Percentiles rank a stretch among this genome's conserved stretches.
phyloP scores from a whole-genome alignment of 2,888 invertebrate genomes.

The Ceraclea dissimilis region DNA sequence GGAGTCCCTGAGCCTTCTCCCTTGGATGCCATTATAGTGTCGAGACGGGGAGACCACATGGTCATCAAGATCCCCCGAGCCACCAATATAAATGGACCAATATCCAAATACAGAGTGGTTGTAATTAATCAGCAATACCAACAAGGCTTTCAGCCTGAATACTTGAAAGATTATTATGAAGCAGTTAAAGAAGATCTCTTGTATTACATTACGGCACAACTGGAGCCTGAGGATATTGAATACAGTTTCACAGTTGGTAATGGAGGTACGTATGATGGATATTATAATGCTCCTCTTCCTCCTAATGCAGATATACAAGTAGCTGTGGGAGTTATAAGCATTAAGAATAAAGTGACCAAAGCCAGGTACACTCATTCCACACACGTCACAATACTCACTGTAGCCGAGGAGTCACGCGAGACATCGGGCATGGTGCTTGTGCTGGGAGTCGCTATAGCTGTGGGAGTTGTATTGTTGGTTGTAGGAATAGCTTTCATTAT shows the following conservation, averaged over 20 bases:
- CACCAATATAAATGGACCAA: constrained; percentile 69
- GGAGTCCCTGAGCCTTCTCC: constrained; percentile 67
- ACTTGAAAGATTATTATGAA: constrained; percentile 56
- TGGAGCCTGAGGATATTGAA: constrained; percentile 57
- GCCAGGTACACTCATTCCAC: constrained; percentile 55
- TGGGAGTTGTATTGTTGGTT: constrained; percentile 62
- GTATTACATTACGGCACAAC: constrained; percentile 78
- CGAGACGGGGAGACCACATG: constrained; percentile 54
- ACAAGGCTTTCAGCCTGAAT: constrained; percentile 55
- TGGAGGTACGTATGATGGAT: constrained; percentile 62
- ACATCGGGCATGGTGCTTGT: constrained; percentile 45
- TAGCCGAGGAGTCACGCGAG: constrained; percentile 40
- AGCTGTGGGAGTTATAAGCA: constrained; percentile 64
- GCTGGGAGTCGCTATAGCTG: constrained; percentile 56
- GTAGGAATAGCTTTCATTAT: constrained; percentile 57
- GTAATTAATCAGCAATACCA: constrained; percentile 59
- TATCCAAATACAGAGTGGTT: constrained; percentile 66
- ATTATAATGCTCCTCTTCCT: constrained; percentile 67
- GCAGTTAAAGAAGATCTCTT: constrained; percentile 60
- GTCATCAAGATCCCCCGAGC: constrained; percentile 60
- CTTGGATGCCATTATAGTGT: constrained; percentile 55
- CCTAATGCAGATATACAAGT: constrained; percentile 57
- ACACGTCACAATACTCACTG: constrained; percentile 44
- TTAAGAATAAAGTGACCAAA: constrained; percentile 56
- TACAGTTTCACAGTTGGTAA: constrained; percentile 73